phyloP scores from a whole-genome alignment of 1,140 invertebrate genomes.

The Hesperophylax magnus region DNA sequence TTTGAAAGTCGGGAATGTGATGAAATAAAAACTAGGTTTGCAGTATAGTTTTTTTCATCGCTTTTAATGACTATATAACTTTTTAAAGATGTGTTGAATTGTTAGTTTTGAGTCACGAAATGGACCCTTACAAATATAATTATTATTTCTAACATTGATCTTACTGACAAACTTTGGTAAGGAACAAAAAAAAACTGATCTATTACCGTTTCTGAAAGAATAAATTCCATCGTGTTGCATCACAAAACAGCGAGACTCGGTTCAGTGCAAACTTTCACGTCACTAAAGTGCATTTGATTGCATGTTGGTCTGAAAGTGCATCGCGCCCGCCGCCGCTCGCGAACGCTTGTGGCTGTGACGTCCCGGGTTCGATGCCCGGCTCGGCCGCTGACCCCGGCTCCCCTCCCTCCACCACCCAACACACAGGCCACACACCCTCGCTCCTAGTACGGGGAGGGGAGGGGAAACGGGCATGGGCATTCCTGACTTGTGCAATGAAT shows the following conservation, averaged over 20 bases:
- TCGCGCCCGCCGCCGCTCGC: background rate
- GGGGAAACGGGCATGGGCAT: background rate
- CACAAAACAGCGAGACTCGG: background rate
- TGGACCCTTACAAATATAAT: no score
- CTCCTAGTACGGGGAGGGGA: background rate
- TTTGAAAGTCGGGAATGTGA: no score
- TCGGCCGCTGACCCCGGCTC: slow-evolving; percentile 15
- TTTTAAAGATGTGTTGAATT: no score
- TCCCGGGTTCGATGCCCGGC: slow-evolving; percentile 23
- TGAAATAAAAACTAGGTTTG: no score
- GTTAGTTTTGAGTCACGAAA: no score
- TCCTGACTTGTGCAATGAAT: background rate
- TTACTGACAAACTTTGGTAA: no score
- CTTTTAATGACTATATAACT: no score
- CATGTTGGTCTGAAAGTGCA: background rate
- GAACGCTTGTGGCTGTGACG: background rate
- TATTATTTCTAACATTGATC: no score
- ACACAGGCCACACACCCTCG: background rate
- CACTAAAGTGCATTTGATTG: background rate
- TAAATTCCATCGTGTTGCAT: background rate
- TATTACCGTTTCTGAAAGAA: no score
- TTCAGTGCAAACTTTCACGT: background rate
- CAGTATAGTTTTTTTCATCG: no score
- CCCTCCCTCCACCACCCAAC: background rate
- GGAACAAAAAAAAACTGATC: no score